phyloP scores from a whole-genome alignment of 2,113 vertebrate species.

The Tychaedon coryphoeus region DNA sequence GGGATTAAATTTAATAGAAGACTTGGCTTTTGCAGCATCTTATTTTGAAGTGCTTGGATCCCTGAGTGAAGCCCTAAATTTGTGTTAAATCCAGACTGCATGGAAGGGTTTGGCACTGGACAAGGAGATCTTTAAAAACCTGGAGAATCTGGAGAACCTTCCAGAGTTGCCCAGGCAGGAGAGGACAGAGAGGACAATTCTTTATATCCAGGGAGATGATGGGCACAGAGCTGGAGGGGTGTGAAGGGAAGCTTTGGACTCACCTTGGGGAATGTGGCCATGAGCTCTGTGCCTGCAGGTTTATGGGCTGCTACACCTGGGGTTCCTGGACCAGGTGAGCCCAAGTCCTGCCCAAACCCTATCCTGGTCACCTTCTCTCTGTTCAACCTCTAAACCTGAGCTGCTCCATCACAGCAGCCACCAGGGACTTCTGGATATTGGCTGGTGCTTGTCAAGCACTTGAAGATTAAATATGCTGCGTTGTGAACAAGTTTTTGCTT shows the following conservation, averaged over 20 bases:
- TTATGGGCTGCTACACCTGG: accelerated
- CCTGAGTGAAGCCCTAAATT: background rate
- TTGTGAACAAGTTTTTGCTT: conserved; percentile 11
- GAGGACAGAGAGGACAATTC: background rate
- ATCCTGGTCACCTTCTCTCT: accelerated
- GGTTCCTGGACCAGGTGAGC: background rate
- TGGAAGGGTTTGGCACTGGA: background rate
- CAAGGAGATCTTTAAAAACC: background rate
- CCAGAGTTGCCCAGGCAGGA: background rate
- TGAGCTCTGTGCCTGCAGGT: background rate
- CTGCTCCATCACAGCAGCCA: background rate
- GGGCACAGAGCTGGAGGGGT: background rate
- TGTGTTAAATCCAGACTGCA: background rate
- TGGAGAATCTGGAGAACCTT: background rate
- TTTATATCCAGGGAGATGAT: background rate
- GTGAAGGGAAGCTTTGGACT: background rate
- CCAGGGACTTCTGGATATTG: background rate
- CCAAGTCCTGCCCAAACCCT: background rate
- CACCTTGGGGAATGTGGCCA: accelerated
- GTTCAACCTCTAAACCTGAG: background rate
- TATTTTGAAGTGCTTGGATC: background rate
- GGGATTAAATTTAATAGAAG: background rate
- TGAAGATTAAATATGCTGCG: background rate
- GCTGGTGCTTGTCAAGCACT: conserved; percentile 25
- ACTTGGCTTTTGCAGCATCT: background rate